Base-by-base conservation (phyloP, 2,888 invertebrate genomes). In the Brachypalpus laphriformis region DNA sequence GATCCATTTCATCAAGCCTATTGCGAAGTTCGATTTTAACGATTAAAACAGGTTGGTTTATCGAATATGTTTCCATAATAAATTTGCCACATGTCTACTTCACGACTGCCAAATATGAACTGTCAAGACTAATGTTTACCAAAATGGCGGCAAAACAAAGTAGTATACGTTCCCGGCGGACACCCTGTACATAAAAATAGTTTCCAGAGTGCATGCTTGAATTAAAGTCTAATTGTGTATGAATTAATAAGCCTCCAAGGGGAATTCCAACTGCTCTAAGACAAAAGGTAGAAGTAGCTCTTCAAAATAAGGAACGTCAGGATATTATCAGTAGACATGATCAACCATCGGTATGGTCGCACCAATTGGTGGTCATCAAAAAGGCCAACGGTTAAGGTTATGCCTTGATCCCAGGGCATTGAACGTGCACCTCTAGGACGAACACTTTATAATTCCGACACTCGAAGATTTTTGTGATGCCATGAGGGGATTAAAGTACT, bases 351-450 rank as follows among this genome's bases (percentile, higher is more conserved):
- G 14, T 63, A 25, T 66, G 66, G 51, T 56, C 70, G n/a, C 56
- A 56, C 40, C 28, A 70, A 14, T 61, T 65, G n/a, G 71, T 75
- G 2, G 45, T 75, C 7, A 85, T 81, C 16, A 61, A 81, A 74
- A 81, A 74, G 56, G 42, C 88, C 22, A 82, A 89, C 80, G 80
- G 78, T 49, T 89, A 7, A 54, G 89, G 16, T 49, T 89, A 14
- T 89, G 89, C 74, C 56, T 90, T 49, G 88, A 89, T 61, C 88
- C 89, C 11, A 57, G 81, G 28, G 80, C 88, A 56, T 66, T 87
- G 54, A 88, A 87, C 74, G 87, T 87, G 81, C 61, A 66, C 59
- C 75, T 88, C 31, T 57, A 75, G 72, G 40, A 82, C 72, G 70
- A 88, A 63, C 76, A 87, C 59, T 82, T 86, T 77, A 70, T 76